A percentile compares a stretch with the other conserved stretches of the same genome.
Conservation (phyloP, 2,113 vertebrate genomes). For the Heterotis niloticus region DNA sequence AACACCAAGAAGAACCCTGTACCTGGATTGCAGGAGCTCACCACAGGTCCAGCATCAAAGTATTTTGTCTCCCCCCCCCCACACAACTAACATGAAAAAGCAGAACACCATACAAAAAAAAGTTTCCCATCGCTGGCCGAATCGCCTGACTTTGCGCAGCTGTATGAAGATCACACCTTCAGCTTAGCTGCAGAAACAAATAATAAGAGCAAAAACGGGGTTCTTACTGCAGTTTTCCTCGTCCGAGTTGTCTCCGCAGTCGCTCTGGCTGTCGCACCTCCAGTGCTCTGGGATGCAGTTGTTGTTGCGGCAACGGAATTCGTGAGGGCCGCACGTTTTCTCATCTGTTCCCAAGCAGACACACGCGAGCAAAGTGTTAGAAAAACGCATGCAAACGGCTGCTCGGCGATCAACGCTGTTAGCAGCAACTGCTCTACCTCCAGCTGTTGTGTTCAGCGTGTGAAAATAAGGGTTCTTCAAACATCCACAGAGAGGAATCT, state of each 20-base stretch:
- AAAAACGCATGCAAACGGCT: constrained; percentile 68
- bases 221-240: constrained; percentile 97
- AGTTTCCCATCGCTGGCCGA: background rate
- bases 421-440: constrained; percentile 63
- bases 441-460: constrained; percentile 51
- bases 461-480: constrained; percentile 20
- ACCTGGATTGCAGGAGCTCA: background rate
- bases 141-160: no score
- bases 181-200: background rate
- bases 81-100: background rate
- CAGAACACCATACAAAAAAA: background rate
- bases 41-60: background rate
- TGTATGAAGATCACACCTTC: background rate
- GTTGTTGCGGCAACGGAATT: constrained; percentile 97
- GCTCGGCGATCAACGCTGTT: constrained; percentile 44
- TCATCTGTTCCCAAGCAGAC: constrained; percentile 81
- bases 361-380: constrained; percentile 62
- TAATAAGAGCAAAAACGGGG: background rate
- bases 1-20: background rate
- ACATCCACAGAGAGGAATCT: background rate
- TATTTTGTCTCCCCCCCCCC: no score
- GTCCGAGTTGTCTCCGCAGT: constrained; percentile 95
- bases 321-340: constrained; percentile 96
- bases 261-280: constrained; percentile 96
- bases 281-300: constrained; percentile 98